Conservation (phyloP, 2,113 vertebrate species). For the Cromileptes altivelis region DNA sequence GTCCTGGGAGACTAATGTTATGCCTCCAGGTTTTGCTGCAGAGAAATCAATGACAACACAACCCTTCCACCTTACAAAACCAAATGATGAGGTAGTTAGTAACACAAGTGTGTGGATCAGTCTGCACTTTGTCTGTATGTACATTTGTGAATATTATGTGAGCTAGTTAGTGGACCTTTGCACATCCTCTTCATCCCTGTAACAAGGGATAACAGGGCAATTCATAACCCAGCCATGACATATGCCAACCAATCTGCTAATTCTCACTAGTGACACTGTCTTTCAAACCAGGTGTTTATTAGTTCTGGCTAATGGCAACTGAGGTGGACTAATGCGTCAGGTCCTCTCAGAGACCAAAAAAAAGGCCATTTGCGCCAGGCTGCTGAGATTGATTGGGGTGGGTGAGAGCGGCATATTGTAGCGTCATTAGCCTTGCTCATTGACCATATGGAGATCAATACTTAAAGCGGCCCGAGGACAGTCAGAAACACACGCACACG, state of each 20-base stretch:
- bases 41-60: constrained; percentile 78
- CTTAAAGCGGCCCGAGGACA: constrained; percentile 68
- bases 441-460: constrained; percentile 82
- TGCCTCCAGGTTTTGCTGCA: constrained; percentile 75
- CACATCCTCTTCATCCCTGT: not conserved
- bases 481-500: constrained; percentile 22
- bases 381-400: constrained; percentile 71
- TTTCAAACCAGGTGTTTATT: constrained; percentile 47
- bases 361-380: constrained; percentile 58
- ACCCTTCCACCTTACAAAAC: constrained; percentile 59
- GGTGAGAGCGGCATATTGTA: constrained; percentile 70
- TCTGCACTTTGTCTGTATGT: not conserved
- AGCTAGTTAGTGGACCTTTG: constrained; percentile 9
- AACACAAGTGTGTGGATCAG: not conserved
- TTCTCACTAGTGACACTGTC: constrained; percentile 4
- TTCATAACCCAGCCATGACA: constrained; percentile 14
- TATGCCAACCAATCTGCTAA: constrained; percentile 24
- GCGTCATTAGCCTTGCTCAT: constrained; percentile 78
- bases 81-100: constrained; percentile 49
- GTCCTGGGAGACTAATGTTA: constrained; percentile 72
- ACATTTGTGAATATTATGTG: constrained; percentile 12
- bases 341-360: constrained; percentile 29
- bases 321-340: constrained; percentile 58
- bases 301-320: constrained; percentile 41
- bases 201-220: constrained; percentile 8